These are phyloP conservation scores for Brachionus plicatilis DNA, from an alignment of 1,140 invertebrate species.

Conservation along the genomic window DNA sequence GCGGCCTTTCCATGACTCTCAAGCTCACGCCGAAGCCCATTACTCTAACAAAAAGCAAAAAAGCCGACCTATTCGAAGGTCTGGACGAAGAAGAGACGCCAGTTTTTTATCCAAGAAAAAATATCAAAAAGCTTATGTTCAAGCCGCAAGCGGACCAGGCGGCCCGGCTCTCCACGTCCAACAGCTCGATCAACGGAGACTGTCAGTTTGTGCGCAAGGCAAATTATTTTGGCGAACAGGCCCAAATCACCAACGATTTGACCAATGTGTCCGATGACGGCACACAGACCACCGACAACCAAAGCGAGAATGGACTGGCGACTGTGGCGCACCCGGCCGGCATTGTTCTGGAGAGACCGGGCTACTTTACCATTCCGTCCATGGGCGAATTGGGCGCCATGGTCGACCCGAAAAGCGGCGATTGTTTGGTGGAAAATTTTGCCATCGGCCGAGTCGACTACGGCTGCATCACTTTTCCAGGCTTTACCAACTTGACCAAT, in stretches of 20 bases:
- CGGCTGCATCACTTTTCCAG: conserved; percentile 79
- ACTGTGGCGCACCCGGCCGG: not conserved
- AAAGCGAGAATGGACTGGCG: not conserved
- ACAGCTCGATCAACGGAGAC: conserved; percentile 8
- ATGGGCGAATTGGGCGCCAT: conserved; percentile 67
- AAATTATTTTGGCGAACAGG: not conserved
- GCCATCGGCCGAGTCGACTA: conserved; percentile 81
- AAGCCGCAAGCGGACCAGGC: not conserved
- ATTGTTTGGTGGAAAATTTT: conserved; percentile 79
- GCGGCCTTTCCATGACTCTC: conserved; percentile 7
- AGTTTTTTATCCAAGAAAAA: conserved; percentile 39
- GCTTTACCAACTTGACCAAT: conserved; percentile 74
- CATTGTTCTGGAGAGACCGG: conserved; percentile 23
- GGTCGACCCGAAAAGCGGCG: conserved; percentile 63
- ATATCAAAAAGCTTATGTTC: conserved; percentile 36
- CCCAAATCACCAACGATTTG: conserved; percentile 24
- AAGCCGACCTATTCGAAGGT: conserved; percentile 29
- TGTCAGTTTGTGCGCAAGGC: not conserved
- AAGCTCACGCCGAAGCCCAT: conserved; percentile 5
- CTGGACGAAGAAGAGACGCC: conserved; percentile 31
- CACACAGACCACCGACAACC: not conserved
- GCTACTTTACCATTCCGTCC: conserved; percentile 76
- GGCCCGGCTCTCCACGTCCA: not conserved
- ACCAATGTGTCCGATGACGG: conserved; percentile 24
- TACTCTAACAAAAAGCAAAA: not conserved